phyloP scores from a whole-genome alignment of 2,888 invertebrate species.

The Spatulosminthurus flaviceps region DNA sequence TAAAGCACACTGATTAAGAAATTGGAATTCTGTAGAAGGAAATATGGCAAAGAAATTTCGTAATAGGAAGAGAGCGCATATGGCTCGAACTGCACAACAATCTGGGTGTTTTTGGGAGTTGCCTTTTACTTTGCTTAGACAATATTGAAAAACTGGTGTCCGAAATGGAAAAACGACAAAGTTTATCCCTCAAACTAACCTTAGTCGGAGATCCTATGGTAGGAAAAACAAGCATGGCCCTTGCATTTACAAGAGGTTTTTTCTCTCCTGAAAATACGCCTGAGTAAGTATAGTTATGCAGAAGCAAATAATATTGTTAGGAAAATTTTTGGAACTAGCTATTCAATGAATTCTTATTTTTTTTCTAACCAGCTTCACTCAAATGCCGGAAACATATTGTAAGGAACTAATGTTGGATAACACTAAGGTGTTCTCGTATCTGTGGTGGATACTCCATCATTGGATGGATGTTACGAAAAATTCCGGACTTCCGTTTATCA shows the following conservation, averaged over 20 bases:
- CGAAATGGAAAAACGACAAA: conserved; percentile 37
- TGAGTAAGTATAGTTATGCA: conserved; percentile 3
- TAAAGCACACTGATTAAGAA: no score
- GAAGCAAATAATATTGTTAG: background rate
- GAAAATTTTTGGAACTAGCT: no score
- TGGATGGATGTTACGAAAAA: conserved; percentile 24
- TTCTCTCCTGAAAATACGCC: background rate
- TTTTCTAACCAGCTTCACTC: background rate
- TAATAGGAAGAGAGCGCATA: no score
- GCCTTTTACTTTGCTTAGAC: no score
- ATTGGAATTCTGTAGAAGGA: no score
- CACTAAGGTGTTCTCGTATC: background rate
- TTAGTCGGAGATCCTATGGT: conserved; percentile 31
- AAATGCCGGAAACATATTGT: conserved; percentile 24
- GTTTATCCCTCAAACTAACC: conserved; percentile 24
- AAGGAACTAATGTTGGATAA: conserved; percentile 13
- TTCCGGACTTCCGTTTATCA: conserved; percentile 21
- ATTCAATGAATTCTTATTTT: no score
- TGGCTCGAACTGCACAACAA: no score
- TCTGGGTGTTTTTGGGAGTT: no score
- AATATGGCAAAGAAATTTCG: no score
- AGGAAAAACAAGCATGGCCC: conserved; percentile 30
- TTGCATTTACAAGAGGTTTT: conserved; percentile 13
- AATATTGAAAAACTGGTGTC: conserved; percentile 23
- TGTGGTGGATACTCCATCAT: conserved; percentile 28